A percentile compares a stretch with the other conserved stretches of the same genome.
phyloP scores from a whole-genome alignment of 2,113 vertebrate species.

The Gymnocephalus cernua region DNA sequence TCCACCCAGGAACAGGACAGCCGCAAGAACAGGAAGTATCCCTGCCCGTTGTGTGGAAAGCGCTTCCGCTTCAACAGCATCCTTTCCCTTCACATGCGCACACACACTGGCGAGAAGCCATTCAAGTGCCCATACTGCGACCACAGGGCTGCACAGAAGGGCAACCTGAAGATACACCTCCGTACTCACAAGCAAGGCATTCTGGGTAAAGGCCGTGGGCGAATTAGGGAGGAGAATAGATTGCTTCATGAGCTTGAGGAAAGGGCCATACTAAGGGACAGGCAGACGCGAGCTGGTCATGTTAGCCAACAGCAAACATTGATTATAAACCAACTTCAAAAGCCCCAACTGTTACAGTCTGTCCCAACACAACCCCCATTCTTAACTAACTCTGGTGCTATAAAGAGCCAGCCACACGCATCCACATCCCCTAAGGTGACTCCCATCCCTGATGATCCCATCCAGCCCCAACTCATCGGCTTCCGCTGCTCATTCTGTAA shows the following conservation, averaged over 20 bases:
- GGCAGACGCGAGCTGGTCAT: constrained; percentile 90
- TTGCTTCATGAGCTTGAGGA: constrained; percentile 97
- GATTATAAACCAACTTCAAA: constrained; percentile 80
- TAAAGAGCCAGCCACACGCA: constrained; percentile 84
- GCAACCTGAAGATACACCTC: constrained; percentile 98
- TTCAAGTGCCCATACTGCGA: constrained; percentile 99
- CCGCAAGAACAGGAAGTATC: constrained; percentile 97
- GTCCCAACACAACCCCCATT: constrained; percentile 45
- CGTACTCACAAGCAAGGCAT: constrained; percentile 98
- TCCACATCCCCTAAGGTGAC: constrained; percentile 88
- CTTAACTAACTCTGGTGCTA: constrained; percentile 82
- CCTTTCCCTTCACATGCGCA: constrained; percentile 97
- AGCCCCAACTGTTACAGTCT: constrained; percentile 80
- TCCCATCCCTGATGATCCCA: constrained; percentile 86
- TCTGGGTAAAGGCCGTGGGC: constrained; percentile 95
- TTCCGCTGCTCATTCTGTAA: constrained; percentile 99
- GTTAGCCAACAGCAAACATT: constrained; percentile 73
- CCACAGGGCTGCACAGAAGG: constrained; percentile 97
- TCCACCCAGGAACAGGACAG: constrained; percentile 92
- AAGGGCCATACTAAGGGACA: constrained; percentile 94
- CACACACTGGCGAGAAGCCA: constrained; percentile 98
- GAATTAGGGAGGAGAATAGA: constrained; percentile 95
- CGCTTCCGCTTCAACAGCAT: constrained; percentile 99
- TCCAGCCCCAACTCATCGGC: constrained; percentile 82
- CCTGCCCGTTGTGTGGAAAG: constrained; percentile 96